phyloP scores from a whole-genome alignment of 2,113 vertebrate genomes.

The Paradoxurus hermaphroditus region DNA sequence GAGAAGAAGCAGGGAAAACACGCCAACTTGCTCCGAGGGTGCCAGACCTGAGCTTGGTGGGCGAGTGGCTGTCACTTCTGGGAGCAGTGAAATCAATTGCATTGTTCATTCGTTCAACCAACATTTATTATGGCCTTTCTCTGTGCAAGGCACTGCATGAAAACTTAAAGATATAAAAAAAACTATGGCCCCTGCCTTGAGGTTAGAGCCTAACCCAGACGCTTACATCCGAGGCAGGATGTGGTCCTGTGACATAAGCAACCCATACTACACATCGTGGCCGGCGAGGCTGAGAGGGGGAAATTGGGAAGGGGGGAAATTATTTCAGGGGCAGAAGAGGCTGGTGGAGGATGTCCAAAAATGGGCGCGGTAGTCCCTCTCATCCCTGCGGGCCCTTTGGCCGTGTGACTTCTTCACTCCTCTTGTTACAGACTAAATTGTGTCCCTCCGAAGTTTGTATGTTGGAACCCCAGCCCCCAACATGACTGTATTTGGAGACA shows the following conservation, averaged over 20 bases:
- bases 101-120: neutral
- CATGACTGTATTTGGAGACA: neutral
- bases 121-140: neutral
- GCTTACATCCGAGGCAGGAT: neutral
- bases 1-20: neutral
- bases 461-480: neutral
- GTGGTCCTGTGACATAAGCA: neutral
- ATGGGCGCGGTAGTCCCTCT: neutral
- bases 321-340: neutral
- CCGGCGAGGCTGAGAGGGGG: neutral
- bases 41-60: neutral
- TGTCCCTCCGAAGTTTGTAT: neutral
- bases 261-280: neutral
- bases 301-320: neutral
- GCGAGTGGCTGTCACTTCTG: neutral
- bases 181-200: neutral
- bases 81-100: neutral
- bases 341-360: neutral
- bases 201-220: neutral
- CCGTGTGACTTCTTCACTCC: neutral
- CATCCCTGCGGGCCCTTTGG: neutral
- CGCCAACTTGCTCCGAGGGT: too few species aligned
- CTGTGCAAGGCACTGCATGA: neutral
- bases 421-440: neutral
- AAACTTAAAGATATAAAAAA: neutral